These are phyloP conservation scores for Choloepus didactylus DNA, from an alignment of 2,797 vertebrate species.

Conservation along the genomic window DNA sequence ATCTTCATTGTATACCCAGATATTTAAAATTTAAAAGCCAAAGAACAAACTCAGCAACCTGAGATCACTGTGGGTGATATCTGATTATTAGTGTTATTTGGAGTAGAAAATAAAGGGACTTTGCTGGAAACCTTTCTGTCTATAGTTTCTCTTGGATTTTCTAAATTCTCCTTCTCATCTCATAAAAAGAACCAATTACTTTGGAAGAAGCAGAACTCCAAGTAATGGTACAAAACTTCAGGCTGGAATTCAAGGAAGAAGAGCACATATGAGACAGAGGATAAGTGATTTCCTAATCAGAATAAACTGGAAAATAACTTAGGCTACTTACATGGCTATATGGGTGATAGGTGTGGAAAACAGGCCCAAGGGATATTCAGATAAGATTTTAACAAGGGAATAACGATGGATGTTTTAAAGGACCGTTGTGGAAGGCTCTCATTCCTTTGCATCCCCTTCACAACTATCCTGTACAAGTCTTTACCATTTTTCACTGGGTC, in stretches of 20 bases:
- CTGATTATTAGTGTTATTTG: neutral
- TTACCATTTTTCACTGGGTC: neutral
- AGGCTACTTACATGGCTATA: neutral
- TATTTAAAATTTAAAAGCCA: neutral
- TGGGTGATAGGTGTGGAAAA: neutral
- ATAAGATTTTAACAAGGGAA: neutral
- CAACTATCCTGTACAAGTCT: neutral
- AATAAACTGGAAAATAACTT: neutral
- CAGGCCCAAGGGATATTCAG: neutral
- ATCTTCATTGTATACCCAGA: neutral
- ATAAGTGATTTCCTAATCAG: neutral
- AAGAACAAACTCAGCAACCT: neutral
- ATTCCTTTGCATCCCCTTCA: neutral
- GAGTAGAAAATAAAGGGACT: slow-evolving; percentile 20
- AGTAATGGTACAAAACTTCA: neutral
- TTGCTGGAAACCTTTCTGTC: neutral
- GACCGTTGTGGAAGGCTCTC: neutral
- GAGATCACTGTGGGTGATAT: slow-evolving; percentile 5
- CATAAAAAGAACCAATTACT: neutral
- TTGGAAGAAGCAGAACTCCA: neutral
- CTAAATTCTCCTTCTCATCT: neutral
- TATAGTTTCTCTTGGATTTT: neutral
- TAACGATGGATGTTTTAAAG: neutral
- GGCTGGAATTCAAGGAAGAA: neutral
- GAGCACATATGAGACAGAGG: neutral